Conservation (phyloP, 2,113 vertebrate genomes). For the Pithys albifrons region DNA sequence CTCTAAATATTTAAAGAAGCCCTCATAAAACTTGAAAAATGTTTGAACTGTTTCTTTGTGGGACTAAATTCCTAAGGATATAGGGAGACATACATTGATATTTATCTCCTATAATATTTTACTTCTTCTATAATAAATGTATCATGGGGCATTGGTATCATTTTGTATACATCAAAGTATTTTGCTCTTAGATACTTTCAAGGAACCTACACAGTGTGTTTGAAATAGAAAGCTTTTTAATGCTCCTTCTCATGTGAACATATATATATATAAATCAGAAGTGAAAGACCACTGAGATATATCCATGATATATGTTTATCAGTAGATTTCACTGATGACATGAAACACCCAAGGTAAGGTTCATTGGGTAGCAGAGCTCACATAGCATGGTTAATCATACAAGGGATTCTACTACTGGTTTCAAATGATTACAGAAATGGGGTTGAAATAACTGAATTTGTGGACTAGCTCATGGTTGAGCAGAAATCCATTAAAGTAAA, state of each 20-base stretch:
- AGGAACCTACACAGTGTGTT: not conserved
- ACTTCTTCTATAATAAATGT: constrained; percentile 39
- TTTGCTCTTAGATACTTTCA: constrained; percentile 36
- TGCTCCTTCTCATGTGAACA: not conserved
- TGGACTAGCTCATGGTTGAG: not conserved
- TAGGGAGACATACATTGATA: constrained; percentile 34
- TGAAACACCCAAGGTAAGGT: not conserved
- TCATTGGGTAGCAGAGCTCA: not conserved
- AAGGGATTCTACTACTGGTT: not conserved
- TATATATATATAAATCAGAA: not conserved
- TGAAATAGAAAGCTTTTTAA: constrained; percentile 12
- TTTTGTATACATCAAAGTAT: constrained; percentile 14
- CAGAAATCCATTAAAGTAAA: not conserved
- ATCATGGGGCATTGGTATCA: not conserved
- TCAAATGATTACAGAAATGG: not conserved
- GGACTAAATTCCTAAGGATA: constrained; percentile 33
- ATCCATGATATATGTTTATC: not conserved
- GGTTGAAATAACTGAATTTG: not conserved
- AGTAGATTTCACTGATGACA: not conserved
- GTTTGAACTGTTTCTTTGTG: constrained; percentile 49
- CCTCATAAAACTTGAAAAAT: constrained; percentile 48
- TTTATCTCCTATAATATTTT: constrained; percentile 55
- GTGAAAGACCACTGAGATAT: not conserved
- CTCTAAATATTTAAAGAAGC: constrained; percentile 74
- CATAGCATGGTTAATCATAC: not conserved